Conservation (phyloP, 1,140 invertebrate genomes). For the Bombus superbus region DNA sequence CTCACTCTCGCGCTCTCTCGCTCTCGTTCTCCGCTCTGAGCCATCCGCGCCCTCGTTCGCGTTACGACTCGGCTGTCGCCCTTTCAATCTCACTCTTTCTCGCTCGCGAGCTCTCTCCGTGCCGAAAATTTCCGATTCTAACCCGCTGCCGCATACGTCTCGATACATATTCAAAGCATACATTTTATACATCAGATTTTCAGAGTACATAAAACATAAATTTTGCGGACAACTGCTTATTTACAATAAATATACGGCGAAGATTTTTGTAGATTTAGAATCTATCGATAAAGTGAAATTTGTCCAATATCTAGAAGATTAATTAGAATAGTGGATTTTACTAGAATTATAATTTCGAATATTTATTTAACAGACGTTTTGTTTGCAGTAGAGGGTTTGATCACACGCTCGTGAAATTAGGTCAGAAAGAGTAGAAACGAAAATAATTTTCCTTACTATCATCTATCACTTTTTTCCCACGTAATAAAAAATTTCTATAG, state of each 20-base stretch:
- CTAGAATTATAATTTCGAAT: no score
- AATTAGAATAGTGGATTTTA: no score
- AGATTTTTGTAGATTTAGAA: background rate
- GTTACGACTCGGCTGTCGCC: slow-evolving; percentile 29
- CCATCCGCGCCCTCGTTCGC: slow-evolving; percentile 48
- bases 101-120: background rate
- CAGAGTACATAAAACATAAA: background rate
- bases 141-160: background rate
- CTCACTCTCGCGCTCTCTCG: slow-evolving; percentile 55
- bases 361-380: no score
- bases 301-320: background rate
- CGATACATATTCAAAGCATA: background rate
- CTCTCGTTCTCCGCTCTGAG: slow-evolving; percentile 32
- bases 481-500: no score
- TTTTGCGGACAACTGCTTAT: background rate
- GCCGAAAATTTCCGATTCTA: slow-evolving; percentile 62
- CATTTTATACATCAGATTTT: no score
- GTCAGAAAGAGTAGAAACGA: background rate
- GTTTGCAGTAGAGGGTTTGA: background rate
- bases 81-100: slow-evolving; percentile 47
- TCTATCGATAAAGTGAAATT: background rate
- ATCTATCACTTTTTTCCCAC: background rate
- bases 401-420: background rate
- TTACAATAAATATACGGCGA: no score
- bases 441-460: no score